Evolutionary conservation across 1,140 invertebrate species (phyloP).

Genomic region (Papilio xuthus): DNA sequence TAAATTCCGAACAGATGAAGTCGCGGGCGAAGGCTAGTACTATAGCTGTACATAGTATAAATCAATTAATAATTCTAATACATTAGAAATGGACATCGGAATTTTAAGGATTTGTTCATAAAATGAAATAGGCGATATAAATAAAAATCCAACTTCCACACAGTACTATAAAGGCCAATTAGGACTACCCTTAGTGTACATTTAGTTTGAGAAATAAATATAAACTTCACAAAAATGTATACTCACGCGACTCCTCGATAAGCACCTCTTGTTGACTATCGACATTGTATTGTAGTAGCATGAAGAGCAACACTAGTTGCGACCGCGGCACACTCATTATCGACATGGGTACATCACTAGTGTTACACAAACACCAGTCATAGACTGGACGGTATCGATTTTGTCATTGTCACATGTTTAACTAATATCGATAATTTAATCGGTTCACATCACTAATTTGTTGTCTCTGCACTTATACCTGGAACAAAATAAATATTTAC

Average conservation of each 20-base stretch:
- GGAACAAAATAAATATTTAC: neutral
- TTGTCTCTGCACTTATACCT: neutral
- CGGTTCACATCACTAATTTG: slow-evolving; percentile 10
- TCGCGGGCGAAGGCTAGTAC: no score
- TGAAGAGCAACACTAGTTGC: slow-evolving; percentile 34
- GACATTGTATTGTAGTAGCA: slow-evolving; percentile 26
- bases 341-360: slow-evolving; percentile 35
- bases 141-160: no score
- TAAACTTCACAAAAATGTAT: neutral
- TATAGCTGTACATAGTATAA: no score
- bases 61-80: no score
- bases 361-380: neutral
- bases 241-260: slow-evolving; percentile 28
- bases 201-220: neutral
- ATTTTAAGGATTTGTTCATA: no score
- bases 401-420: slow-evolving; percentile 21
- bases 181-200: no score
- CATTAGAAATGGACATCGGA: no score
- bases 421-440: neutral
- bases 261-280: slow-evolving; percentile 32
- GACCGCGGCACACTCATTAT: slow-evolving; percentile 28
- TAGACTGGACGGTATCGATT: slow-evolving; percentile 11
- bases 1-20: no score
- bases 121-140: no score
- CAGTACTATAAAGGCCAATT: no score